Evolutionary conservation across 2,113 vertebrate species (phyloP).

Genomic region (Bos javanicus): DNA sequence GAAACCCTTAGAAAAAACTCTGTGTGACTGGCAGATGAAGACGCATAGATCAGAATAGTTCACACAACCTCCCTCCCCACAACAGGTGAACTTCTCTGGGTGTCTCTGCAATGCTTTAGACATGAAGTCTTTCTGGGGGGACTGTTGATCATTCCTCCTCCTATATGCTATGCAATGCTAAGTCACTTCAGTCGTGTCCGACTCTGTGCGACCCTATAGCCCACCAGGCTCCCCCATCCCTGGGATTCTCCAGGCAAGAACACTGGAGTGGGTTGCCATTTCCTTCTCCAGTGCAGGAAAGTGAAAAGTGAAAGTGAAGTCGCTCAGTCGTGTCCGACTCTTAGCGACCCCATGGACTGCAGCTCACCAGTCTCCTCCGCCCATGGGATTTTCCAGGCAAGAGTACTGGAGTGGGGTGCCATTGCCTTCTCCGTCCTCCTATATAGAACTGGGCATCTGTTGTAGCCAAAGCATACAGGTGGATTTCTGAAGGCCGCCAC

Average conservation of each 20-base stretch:
- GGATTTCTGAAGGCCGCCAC: neutral
- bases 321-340: too few relatives aligned
- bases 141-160: neutral
- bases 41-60: neutral
- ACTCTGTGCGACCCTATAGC: too few relatives aligned
- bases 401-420: too few relatives aligned
- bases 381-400: too few relatives aligned
- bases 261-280: too few relatives aligned
- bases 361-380: too few relatives aligned
- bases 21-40: neutral
- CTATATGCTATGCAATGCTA: neutral
- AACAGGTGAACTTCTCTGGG: accelerated
- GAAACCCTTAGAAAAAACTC: neutral
- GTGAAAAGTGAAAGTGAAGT: too few relatives aligned
- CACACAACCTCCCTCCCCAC: neutral
- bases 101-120: neutral
- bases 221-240: too few relatives aligned
- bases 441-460: neutral
- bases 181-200: too few relatives aligned
- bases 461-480: neutral
- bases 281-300: too few relatives aligned
- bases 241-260: too few relatives aligned
- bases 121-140: neutral
- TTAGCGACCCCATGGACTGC: too few relatives aligned
- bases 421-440: neutral